Evolutionary conservation across 2,113 vertebrate species (phyloP), one percentile per base, ranked within the genome.

Genomic region (Epinephelus fuscoguttatus): DNA sequence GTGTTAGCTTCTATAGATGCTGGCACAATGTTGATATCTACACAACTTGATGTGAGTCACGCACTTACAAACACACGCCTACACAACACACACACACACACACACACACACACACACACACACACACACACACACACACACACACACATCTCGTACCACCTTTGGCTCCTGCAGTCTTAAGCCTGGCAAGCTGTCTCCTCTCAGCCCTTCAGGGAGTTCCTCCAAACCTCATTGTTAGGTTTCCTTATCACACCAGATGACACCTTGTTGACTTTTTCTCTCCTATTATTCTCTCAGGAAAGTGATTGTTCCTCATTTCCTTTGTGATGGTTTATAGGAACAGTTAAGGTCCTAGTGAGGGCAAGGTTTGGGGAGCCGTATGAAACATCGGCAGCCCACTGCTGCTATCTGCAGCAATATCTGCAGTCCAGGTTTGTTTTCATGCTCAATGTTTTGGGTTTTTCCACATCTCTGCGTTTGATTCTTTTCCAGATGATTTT

Each of bases 221-320:
- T 91, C 85, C 64, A 81, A 87, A 93, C 80, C 80, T 89, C 88
- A 92, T 91, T 94, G 92, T 94, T 88, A 70, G 59, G 10, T 89
- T 94, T 95, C 91, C 91, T 84, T 33, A 87, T 88, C 75, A 56
- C 80, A 75, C 82, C 88, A 88, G 89, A 93, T 84, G 90, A 95
- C 93, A 92, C 90, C 84, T 86, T 93, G 91, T 93, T 94, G 87
- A 91, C 89, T 88, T 88, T 88, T 61, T 88, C 76, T 82, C 74
- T 81, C 33, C 82, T 75, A 83, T 93, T 91, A 91, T 92, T 90
- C 84, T 87, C 71, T 77, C 90, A 80, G 85, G 75, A 89, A 93
- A 81, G 70, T 71, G 84, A 93, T 90, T 92, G 90, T 83, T 85
- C 57, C 68, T 80, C 59, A 76, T 84, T 90, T 93, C 89, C 92